phyloP scores from a whole-genome alignment of 2,113 vertebrate species.

The Octodon degus region DNA sequence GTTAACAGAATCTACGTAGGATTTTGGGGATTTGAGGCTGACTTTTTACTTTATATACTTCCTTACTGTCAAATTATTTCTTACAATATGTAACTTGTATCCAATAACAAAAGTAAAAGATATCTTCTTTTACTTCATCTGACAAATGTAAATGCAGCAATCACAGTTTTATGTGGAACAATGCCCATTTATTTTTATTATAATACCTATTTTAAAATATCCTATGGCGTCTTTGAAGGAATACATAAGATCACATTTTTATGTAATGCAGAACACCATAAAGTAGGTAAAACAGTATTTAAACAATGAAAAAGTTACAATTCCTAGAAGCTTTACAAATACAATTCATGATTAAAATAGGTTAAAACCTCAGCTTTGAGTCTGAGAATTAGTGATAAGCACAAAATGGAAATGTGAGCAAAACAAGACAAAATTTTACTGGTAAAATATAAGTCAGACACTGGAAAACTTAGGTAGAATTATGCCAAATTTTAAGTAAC shows the following conservation, averaged over 20 bases:
- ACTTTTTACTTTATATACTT: constrained; percentile 32
- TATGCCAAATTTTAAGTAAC: constrained; percentile 34
- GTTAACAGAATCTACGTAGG: background rate
- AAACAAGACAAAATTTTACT: constrained; percentile 53
- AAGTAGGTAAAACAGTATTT: constrained; percentile 41
- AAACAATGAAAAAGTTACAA: constrained; percentile 41
- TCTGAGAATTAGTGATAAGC: constrained; percentile 27
- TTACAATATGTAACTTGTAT: constrained; percentile 36
- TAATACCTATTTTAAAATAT: constrained; percentile 33
- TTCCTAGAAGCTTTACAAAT: constrained; percentile 52
- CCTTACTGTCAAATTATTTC: background rate
- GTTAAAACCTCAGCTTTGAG: constrained; percentile 63
- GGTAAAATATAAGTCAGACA: background rate
- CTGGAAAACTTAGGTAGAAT: constrained; percentile 34
- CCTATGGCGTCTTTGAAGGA: constrained; percentile 32
- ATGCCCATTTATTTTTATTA: background rate
- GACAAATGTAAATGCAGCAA: constrained; percentile 20
- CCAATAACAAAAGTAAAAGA: constrained; percentile 10
- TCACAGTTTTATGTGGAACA: constrained; percentile 10
- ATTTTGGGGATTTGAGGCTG: background rate
- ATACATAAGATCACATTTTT: background rate
- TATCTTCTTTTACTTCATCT: constrained; percentile 48
- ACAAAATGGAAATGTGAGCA: constrained; percentile 44
- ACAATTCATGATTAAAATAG: constrained; percentile 21
- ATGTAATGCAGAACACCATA: background rate